Evolutionary conservation across 2,888 invertebrate species (phyloP), one percentile per base, ranked within the genome.

Genomic region (Stramonita haemastoma): DNA sequence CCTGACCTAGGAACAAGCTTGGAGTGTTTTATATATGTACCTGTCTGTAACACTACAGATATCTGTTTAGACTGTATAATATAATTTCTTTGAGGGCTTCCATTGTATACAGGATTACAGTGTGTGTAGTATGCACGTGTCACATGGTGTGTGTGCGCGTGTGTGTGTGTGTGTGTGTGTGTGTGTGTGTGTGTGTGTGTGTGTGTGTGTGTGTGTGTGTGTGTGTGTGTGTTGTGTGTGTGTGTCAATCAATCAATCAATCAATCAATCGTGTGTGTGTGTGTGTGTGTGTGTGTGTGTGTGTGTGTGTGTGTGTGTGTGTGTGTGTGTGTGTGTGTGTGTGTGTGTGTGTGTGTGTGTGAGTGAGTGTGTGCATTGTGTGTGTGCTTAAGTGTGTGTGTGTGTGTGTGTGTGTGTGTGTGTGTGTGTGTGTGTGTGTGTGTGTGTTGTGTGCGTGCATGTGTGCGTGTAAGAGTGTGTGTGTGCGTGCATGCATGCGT

Each of bases 231-330:
- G 66, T n/a, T 66, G 66, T 66, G 66, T 66, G 66, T 66, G 66
- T 66, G 66, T 66, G 66, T n/a, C n/a, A n/a, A n/a, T n/a, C n/a
- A n/a, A n/a, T n/a, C n/a, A n/a, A n/a, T n/a, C n/a, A n/a, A n/a
- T n/a, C n/a, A n/a, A n/a, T n/a, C n/a, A n/a, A n/a, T n/a, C n/a
- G n/a, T n/a, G n/a, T n/a, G n/a, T 77, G 77, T 77, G 77, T 77
- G 77, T 77, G 77, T 77, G 77, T 32, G 77, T 77, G 77, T 32
- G 77, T 77, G 77, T 32, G 77, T 77, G 32, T 77, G 77, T 77
- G 77, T 32, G 32, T 77, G 77, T 77, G 77, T 32, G 32, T 11
- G 22, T 22, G 22, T 77, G 32, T 32, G 19, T 29, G 32, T 8
- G 32, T 77, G 77, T 32, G 29, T 77, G 77, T 32, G 19, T 29